Conservation (phyloP, 2,797 vertebrate species). For the Gastrophryne carolinensis region DNA sequence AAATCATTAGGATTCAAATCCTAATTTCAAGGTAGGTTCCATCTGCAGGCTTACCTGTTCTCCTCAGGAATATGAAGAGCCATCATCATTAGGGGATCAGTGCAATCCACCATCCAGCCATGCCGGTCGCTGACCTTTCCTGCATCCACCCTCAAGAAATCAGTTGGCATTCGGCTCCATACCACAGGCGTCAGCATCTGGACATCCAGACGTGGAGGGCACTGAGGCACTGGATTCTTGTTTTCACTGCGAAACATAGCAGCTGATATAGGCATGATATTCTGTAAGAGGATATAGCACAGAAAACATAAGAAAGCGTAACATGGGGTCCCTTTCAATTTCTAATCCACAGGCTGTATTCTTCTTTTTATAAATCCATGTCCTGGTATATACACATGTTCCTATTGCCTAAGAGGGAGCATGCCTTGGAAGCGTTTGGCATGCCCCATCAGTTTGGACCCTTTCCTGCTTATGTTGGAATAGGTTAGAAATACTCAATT, state of each 20-base stretch:
- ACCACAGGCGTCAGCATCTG: slow-evolving; percentile 87
- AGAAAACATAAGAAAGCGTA: too few relatives aligned
- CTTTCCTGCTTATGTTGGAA: too few relatives aligned
- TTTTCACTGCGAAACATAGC: slow-evolving; percentile 93
- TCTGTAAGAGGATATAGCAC: slow-evolving; percentile 65
- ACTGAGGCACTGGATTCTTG: slow-evolving; percentile 88
- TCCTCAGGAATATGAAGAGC: slow-evolving; percentile 92
- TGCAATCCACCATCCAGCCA: slow-evolving; percentile 87
- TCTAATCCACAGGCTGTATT: too few relatives aligned
- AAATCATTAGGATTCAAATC: too few relatives aligned
- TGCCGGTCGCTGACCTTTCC: slow-evolving; percentile 75
- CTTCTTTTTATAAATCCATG: too few relatives aligned
- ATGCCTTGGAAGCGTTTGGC: too few relatives aligned
- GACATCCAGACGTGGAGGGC: slow-evolving; percentile 82
- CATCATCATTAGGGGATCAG: slow-evolving; percentile 89
- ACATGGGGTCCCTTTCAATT: too few relatives aligned
- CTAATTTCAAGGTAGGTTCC: neutral
- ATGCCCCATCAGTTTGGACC: too few relatives aligned
- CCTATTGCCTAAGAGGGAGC: too few relatives aligned
- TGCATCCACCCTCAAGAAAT: slow-evolving; percentile 79
- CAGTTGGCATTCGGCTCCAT: slow-evolving; percentile 93
- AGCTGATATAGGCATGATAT: slow-evolving; percentile 95
- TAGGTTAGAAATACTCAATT: too few relatives aligned
- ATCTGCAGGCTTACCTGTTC: slow-evolving; percentile 75
- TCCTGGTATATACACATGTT: too few relatives aligned